Percentiles rank a stretch among this genome's conserved stretches.
Evolutionary conservation across 2,888 invertebrate species (phyloP).

Genomic region (Thymelicus lineola): DNA sequence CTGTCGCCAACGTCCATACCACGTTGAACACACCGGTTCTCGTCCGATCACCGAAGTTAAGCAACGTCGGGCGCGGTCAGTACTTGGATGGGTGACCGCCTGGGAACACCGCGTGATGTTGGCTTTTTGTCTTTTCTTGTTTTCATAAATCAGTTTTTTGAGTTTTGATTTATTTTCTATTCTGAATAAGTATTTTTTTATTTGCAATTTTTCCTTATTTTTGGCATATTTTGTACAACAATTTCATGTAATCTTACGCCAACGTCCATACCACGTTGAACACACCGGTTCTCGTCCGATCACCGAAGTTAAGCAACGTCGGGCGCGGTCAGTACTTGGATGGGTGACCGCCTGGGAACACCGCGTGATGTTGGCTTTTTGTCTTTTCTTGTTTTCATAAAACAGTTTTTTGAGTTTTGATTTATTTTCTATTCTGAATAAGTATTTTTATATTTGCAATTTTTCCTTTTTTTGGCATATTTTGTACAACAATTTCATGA

Average conservation of each 20-base stretch:
- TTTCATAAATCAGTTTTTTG: no score
- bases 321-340: constrained; percentile 65
- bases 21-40: constrained; percentile 51
- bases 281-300: constrained; percentile 55
- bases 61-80: constrained; percentile 59
- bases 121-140: constrained; percentile 58
- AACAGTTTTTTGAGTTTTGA: no score
- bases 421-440: no score
- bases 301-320: constrained; percentile 61
- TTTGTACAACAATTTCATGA: no score
- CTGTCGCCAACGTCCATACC: constrained; percentile 48
- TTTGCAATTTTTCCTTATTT: no score
- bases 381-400: no score
- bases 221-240: no score
- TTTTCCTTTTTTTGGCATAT: no score
- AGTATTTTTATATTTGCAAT: no score
- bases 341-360: constrained; percentile 69
- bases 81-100: constrained; percentile 70
- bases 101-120: constrained; percentile 66
- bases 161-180: no score
- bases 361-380: constrained; percentile 64
- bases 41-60: constrained; percentile 61
- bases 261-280: constrained; percentile 50
- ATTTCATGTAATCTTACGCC: constrained; percentile 19
- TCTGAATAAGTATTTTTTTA: no score